Evolutionary conservation across 1,140 invertebrate species (phyloP).

Genomic region (Drosophila kikkawai): DNA sequence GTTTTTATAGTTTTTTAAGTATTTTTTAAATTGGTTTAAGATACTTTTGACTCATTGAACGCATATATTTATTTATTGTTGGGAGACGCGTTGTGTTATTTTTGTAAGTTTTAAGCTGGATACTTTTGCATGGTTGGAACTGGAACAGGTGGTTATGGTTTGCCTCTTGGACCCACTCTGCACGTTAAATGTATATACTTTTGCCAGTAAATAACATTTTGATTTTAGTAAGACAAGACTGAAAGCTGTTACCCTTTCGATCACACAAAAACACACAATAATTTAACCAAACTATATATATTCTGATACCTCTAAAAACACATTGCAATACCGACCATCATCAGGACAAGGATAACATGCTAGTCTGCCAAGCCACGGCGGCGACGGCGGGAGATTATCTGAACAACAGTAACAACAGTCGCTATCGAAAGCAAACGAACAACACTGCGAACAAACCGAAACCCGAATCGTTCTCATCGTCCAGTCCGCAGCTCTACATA

Average conservation of each 20-base stretch:
- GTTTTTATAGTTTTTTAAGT: constrained; percentile 16
- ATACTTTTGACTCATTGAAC: background rate
- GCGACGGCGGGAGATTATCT: constrained; percentile 54
- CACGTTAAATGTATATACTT: constrained; percentile 56
- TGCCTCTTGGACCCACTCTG: constrained; percentile 39
- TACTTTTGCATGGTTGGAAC: constrained; percentile 30
- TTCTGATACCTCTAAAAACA: constrained; percentile 62
- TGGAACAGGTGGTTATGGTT: constrained; percentile 37
- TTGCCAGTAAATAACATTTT: constrained; percentile 61
- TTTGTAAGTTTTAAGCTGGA: constrained; percentile 25
- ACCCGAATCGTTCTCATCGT: constrained; percentile 77
- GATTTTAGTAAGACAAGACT: constrained; percentile 39
- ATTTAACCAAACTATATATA: constrained; percentile 44
- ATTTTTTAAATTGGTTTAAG: constrained; percentile 11
- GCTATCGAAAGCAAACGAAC: constrained; percentile 76
- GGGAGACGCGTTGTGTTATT: constrained; percentile 11
- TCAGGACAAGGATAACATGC: constrained; percentile 70
- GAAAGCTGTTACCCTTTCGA: constrained; percentile 39
- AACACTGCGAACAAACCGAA: constrained; percentile 58
- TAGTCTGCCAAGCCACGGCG: constrained; percentile 40
- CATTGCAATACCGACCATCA: constrained; percentile 24
- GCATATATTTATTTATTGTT: constrained; percentile 13
- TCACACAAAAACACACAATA: constrained; percentile 25
- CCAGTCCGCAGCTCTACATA: constrained; percentile 78
- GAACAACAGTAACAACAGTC: constrained; percentile 70